These are phyloP conservation scores for Pyrochroa serraticornis DNA, from an alignment of 2,888 invertebrate species.

Conservation along the genomic window DNA sequence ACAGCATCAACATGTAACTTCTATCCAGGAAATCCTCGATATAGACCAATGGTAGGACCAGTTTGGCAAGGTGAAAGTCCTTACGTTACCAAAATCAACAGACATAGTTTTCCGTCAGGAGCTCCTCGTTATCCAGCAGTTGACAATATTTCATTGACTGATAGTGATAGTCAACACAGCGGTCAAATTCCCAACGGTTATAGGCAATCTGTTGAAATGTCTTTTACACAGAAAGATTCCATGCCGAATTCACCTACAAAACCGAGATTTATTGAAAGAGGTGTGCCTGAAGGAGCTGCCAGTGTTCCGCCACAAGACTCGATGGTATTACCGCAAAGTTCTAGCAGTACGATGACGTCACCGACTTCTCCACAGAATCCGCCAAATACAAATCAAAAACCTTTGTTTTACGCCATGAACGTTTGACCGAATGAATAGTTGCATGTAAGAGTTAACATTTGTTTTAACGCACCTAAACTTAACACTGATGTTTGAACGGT, in stretches of 20 bases:
- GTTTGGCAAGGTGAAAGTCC: constrained; percentile 45
- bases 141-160: constrained; percentile 51
- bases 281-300: constrained; percentile 77
- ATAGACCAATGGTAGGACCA: constrained; percentile 48
- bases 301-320: constrained; percentile 72
- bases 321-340: constrained; percentile 46
- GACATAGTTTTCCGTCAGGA: constrained; percentile 52
- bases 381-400: constrained; percentile 57
- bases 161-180: constrained; percentile 51
- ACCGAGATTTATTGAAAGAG: constrained; percentile 63
- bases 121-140: constrained; percentile 46
- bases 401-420: constrained; percentile 85
- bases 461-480: constrained; percentile 17
- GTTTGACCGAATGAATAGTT: constrained; percentile 77
- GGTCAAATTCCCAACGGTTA: constrained; percentile 46
- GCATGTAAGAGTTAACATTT: constrained; percentile 43
- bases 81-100: constrained; percentile 49
- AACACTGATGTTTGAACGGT: constrained; percentile 3
- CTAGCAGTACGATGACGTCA: constrained; percentile 54
- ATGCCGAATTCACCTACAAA: constrained; percentile 65
- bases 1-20: constrained; percentile 46
- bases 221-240: constrained; percentile 45
- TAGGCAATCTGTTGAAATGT: constrained; percentile 42
- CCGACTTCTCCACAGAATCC: constrained; percentile 62
- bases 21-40: constrained; percentile 47